Base-by-base conservation (phyloP, 2,888 invertebrate species). In the Actias luna region DNA sequence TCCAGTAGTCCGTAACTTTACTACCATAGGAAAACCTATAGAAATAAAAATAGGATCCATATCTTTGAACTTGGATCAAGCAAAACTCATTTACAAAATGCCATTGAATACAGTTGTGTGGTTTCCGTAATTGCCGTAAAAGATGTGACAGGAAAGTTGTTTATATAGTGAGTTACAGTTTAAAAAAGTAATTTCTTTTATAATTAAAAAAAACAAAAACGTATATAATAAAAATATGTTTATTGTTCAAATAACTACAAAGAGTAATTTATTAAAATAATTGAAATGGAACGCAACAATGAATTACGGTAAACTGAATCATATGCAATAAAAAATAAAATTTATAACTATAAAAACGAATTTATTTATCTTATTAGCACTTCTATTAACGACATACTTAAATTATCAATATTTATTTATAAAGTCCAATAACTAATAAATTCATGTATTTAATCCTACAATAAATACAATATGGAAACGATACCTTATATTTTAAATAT, bases 231-330 rank as follows among this genome's bases (percentile, higher is more conserved):
- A 50, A 50, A 50, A 50, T 12, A 50, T 22, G 22, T 50, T 25
- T 25, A 25, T 50, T 50, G 10, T 50, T 25, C 12, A 10, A 25
- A 50, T 25, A 25, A 22, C 2, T 50, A 2, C 25, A 50, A 2
- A 50, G 2, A 4, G 10, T 50, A 25, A 50, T 0, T 5, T 50
- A 50, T 50, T 50, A 50, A 0, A 50, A 50, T 12, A 25, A 50
- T 50, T 50, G 46, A 50, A 50, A 50, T 50, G 46, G 46, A 50
- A 25, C 16, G 46, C 46, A 50, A 25, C 25, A 25, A 50, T 12
- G 22, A 2, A 50, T 50, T 50, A 50, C n/a, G 1, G n/a, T 42
- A 42, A 1, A 1, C 42, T 8, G 42, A 5, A 7, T 42, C 2
- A 50, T 10, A 50, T 25, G 25, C 1, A 39, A 12, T 39, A 39